phyloP scores from a whole-genome alignment of 2,113 vertebrate species.

The Percopsis transmontana region DNA sequence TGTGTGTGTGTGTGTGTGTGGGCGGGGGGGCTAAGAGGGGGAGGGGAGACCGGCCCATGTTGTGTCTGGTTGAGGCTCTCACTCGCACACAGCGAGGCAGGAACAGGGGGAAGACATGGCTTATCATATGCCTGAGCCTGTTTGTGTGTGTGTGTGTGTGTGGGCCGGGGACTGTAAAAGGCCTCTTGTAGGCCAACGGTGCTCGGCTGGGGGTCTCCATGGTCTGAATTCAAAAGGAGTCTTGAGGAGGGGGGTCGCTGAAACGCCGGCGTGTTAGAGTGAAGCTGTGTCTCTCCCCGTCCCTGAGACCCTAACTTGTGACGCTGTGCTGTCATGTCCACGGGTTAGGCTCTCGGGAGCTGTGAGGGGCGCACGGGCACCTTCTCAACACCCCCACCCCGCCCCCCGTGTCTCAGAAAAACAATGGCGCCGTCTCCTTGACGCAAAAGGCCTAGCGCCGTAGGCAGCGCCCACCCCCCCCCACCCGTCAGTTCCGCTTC shows the following conservation, averaged over 20 bases:
- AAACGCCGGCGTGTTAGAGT: not conserved
- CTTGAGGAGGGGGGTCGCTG: not conserved
- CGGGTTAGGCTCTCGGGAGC: constrained; percentile 99
- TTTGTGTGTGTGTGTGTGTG: not conserved
- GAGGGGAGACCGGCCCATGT: constrained; percentile 60
- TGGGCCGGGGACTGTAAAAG: not conserved
- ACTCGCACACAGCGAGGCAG: constrained; percentile 66
- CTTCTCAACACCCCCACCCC: constrained; percentile 18
- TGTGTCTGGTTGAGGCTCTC: constrained; percentile 77
- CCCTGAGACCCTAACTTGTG: constrained; percentile 99
- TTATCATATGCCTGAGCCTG: not conserved
- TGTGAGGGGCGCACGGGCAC: constrained; percentile 86
- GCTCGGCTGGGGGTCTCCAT: no score
- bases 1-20: constrained; percentile 16
- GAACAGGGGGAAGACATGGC: constrained; percentile 10
- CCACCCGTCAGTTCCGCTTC: no score
- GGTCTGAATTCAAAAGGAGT: not conserved
- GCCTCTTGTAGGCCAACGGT: not conserved
- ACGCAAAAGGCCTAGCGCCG: constrained; percentile 29
- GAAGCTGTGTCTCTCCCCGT: constrained; percentile 89
- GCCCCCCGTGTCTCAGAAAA: constrained; percentile 28
- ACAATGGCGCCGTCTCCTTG: constrained; percentile 67
- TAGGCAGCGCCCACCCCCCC: no score
- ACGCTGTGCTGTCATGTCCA: constrained; percentile 98
- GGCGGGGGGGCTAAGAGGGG: constrained; percentile 4